A percentile compares a stretch with the other conserved stretches of the same genome.
These are phyloP conservation scores for Ceyx margarethae DNA, from an alignment of 2,113 vertebrate species.

Conservation along the genomic window DNA sequence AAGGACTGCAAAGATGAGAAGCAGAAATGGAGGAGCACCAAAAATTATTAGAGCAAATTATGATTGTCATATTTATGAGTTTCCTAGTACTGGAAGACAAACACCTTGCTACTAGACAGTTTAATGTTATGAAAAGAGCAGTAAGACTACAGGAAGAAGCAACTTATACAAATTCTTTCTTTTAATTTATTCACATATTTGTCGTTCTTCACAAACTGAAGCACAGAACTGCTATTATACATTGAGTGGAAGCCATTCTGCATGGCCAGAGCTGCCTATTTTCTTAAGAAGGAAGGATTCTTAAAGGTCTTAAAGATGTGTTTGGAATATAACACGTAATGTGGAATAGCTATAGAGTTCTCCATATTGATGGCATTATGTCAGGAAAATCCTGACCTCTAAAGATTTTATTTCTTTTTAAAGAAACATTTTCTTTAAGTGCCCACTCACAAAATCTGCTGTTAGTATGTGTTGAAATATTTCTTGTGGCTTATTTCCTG, in stretches of 20 bases:
- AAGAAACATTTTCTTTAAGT: background rate
- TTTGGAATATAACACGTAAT: background rate
- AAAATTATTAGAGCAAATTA: background rate
- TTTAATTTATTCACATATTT: background rate
- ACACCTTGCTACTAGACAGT: background rate
- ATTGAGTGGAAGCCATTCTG: background rate
- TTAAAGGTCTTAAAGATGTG: background rate
- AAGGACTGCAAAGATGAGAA: background rate
- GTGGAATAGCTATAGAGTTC: background rate
- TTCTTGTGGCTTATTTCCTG: conserved; percentile 56
- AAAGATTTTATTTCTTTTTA: background rate
- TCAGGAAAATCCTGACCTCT: background rate
- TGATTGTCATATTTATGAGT: background rate
- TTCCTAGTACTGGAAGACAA: background rate
- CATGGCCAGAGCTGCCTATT: background rate
- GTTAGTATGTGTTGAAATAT: conserved; percentile 34
- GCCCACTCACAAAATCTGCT: background rate
- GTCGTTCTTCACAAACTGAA: background rate
- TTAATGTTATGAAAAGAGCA: background rate
- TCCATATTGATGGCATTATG: background rate
- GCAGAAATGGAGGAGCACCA: background rate
- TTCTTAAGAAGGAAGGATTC: background rate
- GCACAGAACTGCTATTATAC: background rate
- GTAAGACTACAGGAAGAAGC: background rate
- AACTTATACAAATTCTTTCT: background rate